phyloP scores from a whole-genome alignment of 2,113 vertebrate species.

The Meriones unguiculatus region DNA sequence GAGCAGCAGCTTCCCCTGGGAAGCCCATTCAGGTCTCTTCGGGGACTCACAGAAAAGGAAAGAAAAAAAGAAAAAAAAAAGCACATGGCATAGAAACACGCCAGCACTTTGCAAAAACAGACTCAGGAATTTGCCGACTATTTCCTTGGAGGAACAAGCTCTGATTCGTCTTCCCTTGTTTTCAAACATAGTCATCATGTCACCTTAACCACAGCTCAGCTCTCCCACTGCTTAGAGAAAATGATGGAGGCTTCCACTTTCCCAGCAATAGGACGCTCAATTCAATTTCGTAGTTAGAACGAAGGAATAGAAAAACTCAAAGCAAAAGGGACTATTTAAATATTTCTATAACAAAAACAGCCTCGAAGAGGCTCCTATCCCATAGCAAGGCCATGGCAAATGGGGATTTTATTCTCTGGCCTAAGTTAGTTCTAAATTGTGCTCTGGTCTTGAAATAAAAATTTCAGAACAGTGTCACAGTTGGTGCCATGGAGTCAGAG shows the following conservation, averaged over 20 bases:
- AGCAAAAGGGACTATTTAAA: neutral
- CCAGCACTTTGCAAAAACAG: neutral
- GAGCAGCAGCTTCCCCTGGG: slow-evolving; percentile 5
- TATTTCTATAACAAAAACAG: neutral
- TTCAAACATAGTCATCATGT: neutral
- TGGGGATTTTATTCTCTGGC: slow-evolving; percentile 6
- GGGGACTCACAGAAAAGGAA: neutral
- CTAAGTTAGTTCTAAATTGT: neutral
- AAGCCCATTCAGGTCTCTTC: neutral
- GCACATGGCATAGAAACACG: neutral
- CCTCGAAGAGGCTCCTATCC: neutral
- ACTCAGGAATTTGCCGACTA: neutral
- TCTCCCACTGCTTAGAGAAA: neutral
- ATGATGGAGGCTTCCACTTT: neutral
- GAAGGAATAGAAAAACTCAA: neutral
- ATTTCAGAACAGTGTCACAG: neutral
- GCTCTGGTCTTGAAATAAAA: slow-evolving; percentile 11
- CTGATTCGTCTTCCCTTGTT: slow-evolving; percentile 31
- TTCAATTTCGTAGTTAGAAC: slow-evolving; percentile 14
- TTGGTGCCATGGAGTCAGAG: neutral
- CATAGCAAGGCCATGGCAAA: neutral
- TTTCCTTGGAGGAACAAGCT: neutral
- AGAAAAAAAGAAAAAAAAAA: neutral
- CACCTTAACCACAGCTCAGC: slow-evolving; percentile 60
- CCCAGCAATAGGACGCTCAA: neutral